Evolutionary conservation across 2,797 vertebrate species (phyloP).

Genomic region (Bovichtus diacanthus): DNA sequence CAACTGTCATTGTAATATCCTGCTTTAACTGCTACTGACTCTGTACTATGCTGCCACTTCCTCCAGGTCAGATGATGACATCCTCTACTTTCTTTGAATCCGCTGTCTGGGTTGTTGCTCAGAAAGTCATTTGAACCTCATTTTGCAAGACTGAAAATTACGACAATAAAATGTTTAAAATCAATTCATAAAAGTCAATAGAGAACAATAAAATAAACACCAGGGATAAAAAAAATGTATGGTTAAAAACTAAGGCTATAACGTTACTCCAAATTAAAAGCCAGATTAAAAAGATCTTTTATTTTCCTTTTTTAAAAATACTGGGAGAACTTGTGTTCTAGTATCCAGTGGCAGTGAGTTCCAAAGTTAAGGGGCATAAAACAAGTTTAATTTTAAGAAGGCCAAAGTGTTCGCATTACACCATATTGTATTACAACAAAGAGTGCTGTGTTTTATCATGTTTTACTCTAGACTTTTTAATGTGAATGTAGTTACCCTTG

Average conservation of each 20-base stretch:
- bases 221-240: too few relatives aligned
- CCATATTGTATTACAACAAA: background rate
- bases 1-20: constrained; percentile 13
- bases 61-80: background rate
- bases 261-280: too few relatives aligned
- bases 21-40: background rate
- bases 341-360: too few relatives aligned
- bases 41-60: constrained; percentile 26
- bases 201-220: too few relatives aligned
- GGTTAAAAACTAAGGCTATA: too few relatives aligned
- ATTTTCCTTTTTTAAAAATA: too few relatives aligned
- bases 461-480: background rate
- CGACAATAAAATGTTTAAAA: too few relatives aligned
- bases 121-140: background rate
- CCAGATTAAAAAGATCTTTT: too few relatives aligned
- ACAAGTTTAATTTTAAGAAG: background rate
- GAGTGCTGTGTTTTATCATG: background rate
- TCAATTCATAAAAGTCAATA: too few relatives aligned
- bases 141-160: too few relatives aligned
- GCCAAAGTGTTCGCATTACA: background rate
- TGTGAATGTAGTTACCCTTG: background rate
- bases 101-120: background rate
- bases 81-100: constrained; percentile 5
- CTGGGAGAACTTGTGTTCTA: too few relatives aligned
- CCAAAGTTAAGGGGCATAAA: background rate